Evolutionary conservation across 2,888 invertebrate genomes (phyloP).

Genomic region (Cataglyphis altisquamis): DNA sequence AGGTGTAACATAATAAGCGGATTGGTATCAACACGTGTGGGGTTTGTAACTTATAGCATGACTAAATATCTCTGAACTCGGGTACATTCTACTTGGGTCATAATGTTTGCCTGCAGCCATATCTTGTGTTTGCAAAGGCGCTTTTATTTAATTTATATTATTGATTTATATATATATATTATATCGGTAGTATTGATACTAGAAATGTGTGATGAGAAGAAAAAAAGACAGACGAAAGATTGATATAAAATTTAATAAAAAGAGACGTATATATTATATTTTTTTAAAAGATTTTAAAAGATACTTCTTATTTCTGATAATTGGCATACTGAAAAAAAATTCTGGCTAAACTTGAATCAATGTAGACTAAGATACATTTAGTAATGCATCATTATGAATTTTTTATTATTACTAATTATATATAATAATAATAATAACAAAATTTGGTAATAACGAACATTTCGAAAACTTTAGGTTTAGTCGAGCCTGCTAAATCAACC

Average conservation of each 20-base stretch:
- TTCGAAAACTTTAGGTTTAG: too few relatives aligned
- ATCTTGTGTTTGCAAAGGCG: neutral
- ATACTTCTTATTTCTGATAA: slow-evolving; percentile 33
- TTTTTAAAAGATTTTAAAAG: neutral
- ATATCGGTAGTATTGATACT: neutral
- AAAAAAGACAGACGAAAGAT: neutral
- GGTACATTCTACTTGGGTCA: neutral
- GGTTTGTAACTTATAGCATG: slow-evolving; percentile 58
- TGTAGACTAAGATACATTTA: too few relatives aligned
- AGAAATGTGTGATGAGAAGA: neutral
- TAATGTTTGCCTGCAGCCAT: neutral
- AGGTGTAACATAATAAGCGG: slow-evolving; percentile 69
- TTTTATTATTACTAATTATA: too few relatives aligned
- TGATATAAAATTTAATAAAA: neutral
- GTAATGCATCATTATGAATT: too few relatives aligned
- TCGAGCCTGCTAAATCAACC: too few relatives aligned
- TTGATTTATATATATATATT: neutral
- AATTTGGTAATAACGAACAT: too few relatives aligned
- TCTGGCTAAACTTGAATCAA: too few relatives aligned
- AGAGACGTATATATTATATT: neutral
- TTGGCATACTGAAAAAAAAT: too few relatives aligned
- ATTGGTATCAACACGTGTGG: slow-evolving; percentile 71
- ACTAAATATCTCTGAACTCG: slow-evolving; percentile 38
- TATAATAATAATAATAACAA: too few relatives aligned
- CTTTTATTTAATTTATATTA: neutral